Conservation (phyloP, 1,140 invertebrate genomes). For the Caenorhabditis tropicalis region DNA sequence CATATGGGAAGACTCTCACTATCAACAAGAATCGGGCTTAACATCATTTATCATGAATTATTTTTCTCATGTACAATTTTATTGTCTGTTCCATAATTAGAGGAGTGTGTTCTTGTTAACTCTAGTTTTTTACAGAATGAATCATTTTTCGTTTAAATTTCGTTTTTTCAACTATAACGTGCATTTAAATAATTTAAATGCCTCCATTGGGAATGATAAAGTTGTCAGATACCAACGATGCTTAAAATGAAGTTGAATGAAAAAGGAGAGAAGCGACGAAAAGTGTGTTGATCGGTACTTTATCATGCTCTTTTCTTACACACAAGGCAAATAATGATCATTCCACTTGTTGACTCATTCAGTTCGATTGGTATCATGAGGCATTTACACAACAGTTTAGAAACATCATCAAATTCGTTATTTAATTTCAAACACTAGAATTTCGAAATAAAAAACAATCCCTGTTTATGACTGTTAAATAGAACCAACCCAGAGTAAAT, state of each 20-base stretch:
- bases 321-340: constrained; percentile 11
- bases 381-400: neutral
- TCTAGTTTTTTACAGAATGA: no score
- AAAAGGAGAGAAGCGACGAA: neutral
- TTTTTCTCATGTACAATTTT: neutral
- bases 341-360: constrained; percentile 25
- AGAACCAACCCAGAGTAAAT: no score
- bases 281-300: neutral
- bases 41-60: neutral
- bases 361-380: neutral
- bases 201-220: neutral
- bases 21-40: neutral
- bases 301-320: neutral
- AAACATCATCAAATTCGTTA: neutral
- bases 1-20: neutral
- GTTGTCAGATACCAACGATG: neutral
- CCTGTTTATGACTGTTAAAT: no score
- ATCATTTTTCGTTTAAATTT: neutral
- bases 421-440: neutral
- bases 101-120: neutral
- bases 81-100: no score
- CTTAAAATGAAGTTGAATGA: no score
- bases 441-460: no score
- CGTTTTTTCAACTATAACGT: neutral
- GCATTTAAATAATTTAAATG: neutral